A percentile compares a stretch with the other conserved stretches of the same genome.
Evolutionary conservation across 2,113 vertebrate genomes (phyloP).

Genomic region (Podarcis raffonei): DNA sequence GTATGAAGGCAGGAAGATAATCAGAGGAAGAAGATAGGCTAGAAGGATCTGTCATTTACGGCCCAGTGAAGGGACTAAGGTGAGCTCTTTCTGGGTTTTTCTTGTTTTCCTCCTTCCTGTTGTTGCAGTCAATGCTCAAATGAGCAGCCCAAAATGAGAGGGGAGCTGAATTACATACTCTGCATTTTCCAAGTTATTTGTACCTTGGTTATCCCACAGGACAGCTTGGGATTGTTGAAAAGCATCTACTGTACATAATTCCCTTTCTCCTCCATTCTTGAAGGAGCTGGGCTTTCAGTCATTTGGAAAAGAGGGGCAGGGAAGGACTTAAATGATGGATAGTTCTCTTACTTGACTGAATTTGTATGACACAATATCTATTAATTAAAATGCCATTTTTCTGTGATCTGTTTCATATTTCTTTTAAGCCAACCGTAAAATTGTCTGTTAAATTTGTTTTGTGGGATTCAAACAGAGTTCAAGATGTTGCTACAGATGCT

Average conservation of each 20-base stretch:
- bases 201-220: not conserved
- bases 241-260: not conserved
- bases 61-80: not conserved
- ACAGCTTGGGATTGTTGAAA: not conserved
- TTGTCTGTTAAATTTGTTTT: not conserved
- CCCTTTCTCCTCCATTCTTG: not conserved
- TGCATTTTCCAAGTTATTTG: not conserved
- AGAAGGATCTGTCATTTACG: not conserved
- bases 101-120: not conserved
- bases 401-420: not conserved
- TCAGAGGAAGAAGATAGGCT: no score
- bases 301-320: not conserved
- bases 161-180: not conserved
- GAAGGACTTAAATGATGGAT: not conserved
- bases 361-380: not conserved
- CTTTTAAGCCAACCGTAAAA: not conserved
- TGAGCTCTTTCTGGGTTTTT: not conserved
- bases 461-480: not conserved
- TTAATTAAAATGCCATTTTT: not conserved
- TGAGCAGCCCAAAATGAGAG: not conserved
- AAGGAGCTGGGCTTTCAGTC: not conserved
- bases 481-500: not conserved
- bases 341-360: not conserved
- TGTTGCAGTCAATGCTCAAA: not conserved
- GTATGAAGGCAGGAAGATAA: not conserved